These are phyloP conservation scores for Hylia prasina DNA, from an alignment of 2,113 vertebrate species.

Conservation along the genomic window DNA sequence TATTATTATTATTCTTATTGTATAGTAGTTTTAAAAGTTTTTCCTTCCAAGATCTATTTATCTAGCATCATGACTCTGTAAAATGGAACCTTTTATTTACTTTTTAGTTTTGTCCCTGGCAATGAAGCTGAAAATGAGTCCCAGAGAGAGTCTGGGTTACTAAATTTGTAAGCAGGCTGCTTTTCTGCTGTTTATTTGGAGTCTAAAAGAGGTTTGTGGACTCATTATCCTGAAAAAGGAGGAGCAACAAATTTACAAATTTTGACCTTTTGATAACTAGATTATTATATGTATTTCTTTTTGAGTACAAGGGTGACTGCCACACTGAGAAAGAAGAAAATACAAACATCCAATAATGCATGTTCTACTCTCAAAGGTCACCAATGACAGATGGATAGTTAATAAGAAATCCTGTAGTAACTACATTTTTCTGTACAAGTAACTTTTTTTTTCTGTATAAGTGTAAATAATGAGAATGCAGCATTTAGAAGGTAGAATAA, in stretches of 20 bases:
- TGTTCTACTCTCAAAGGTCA: neutral
- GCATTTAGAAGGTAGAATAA: neutral
- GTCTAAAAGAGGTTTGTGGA: neutral
- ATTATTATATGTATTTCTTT: neutral
- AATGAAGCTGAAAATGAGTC: neutral
- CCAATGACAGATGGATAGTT: neutral
- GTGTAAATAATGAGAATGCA: neutral
- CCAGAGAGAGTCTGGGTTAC: neutral
- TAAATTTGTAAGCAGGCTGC: neutral
- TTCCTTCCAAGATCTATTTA: neutral
- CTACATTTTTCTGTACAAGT: neutral
- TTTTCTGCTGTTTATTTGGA: neutral
- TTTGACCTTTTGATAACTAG: neutral
- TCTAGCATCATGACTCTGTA: neutral
- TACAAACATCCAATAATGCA: neutral
- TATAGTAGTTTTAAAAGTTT: neutral
- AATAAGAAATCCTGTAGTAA: conserved; percentile 1
- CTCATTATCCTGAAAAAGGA: neutral
- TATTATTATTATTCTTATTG: neutral
- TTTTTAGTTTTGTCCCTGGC: neutral
- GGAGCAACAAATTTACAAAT: neutral
- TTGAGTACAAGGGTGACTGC: neutral
- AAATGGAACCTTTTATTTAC: neutral
- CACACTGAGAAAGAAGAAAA: neutral
- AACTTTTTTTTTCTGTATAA: neutral